Base-by-base conservation (phyloP, 2,888 invertebrate genomes). In the Tanytarsus gracilentus region DNA sequence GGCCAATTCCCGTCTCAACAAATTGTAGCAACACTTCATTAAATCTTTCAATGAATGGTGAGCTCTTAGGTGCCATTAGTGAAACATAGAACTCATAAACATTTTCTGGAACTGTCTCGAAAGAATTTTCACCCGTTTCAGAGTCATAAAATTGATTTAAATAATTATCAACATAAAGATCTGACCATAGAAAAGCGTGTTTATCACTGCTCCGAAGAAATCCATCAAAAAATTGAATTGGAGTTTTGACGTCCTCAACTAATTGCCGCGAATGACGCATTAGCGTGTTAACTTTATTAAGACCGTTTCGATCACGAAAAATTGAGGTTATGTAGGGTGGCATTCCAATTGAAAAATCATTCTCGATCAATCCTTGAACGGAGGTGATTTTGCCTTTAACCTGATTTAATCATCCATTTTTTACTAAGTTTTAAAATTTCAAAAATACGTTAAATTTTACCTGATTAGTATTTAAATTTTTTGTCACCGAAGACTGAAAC, bases 31-130 rank as follows among this genome's bases (percentile, higher is more conserved):
- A 5, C 14, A 56, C 27, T 25, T 39, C 40, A 29, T 59, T 59
- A 25, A 59, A 59, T 14, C 16, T 21, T 14, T 48, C 59, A 23
- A 59, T 59, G 25, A 59, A 59, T 8, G 59, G 59, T 21, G 59
- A 59, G 23, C 30, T n/a, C 23, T 59, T 59, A n/a, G 59, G 59
- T 23, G 29, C 59, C 48, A 49, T 59, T 5, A 27, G 23, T 7
- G 59, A 48, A 21, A 49, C 49, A 33, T 59, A 59, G 16, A 59
- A 59, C 18, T 59, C 48, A 25, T 21, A 59, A 2, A 49, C 49
- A 49, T 16, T 33, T 23, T 59, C 59, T 4, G 48, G 49, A 30
- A 59, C 49, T 11, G 11, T 33, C 23, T 48, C 49, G 8, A 59
- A 49, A 1, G 49, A 21, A 59, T 59, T 59, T n/a, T 59, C 49